A percentile compares a stretch with the other conserved stretches of the same genome.
phyloP scores from a whole-genome alignment of 2,888 invertebrate species.

The Lagria hirta region DNA sequence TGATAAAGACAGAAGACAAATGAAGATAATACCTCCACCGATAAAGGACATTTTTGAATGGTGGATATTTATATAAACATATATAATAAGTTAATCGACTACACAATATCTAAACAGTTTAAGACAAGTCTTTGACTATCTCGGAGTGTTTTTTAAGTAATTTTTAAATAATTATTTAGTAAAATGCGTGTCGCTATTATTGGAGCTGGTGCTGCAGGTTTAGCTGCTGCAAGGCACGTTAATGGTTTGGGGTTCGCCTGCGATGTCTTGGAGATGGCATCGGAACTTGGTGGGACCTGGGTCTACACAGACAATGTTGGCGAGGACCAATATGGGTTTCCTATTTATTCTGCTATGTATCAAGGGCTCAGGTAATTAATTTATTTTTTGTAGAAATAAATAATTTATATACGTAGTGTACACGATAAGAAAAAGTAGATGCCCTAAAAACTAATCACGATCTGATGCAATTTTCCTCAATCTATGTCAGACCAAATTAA shows the following conservation, averaged over 20 bases:
- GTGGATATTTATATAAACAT: too few relatives aligned
- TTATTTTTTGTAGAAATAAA: too few relatives aligned
- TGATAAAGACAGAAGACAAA: conserved; percentile 16
- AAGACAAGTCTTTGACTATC: too few relatives aligned
- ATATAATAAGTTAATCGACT: too few relatives aligned
- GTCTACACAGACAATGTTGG: conserved; percentile 78
- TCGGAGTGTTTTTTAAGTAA: conserved; percentile 52
- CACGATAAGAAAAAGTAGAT: too few relatives aligned
- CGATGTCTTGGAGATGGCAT: conserved; percentile 75
- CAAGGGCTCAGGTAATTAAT: conserved; percentile 78
- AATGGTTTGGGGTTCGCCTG: conserved; percentile 57
- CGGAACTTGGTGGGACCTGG: conserved; percentile 87
- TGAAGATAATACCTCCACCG: conserved; percentile 56
- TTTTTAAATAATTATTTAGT: conserved; percentile 8
- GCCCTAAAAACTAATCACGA: too few relatives aligned
- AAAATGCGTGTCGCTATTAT: conserved; percentile 69
- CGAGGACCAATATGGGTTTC: conserved; percentile 73
- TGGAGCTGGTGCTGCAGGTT: conserved; percentile 88
- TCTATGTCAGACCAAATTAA: too few relatives aligned
- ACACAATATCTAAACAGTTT: too few relatives aligned
- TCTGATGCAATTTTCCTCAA: too few relatives aligned
- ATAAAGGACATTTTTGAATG: conserved; percentile 69
- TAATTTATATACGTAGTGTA: too few relatives aligned
- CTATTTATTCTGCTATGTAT: conserved; percentile 91
- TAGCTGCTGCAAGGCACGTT: conserved; percentile 76